Evolutionary conservation across 2,888 invertebrate genomes (phyloP).

Genomic region (Ametastegia equiseti): DNA sequence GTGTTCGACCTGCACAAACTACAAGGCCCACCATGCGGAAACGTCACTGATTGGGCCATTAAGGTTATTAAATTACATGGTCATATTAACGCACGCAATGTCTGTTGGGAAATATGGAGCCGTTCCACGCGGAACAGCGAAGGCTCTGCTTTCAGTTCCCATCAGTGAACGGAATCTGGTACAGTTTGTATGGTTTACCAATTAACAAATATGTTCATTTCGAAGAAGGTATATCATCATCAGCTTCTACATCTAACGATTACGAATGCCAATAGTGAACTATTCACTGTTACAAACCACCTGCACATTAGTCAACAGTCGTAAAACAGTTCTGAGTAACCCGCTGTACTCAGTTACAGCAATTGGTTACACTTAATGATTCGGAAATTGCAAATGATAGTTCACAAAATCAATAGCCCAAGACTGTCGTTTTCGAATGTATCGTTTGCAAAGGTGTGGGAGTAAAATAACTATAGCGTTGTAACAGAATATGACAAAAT

Average conservation of each 20-base stretch:
- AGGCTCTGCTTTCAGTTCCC: neutral
- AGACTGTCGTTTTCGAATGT: too few species aligned
- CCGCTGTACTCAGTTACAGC: too few species aligned
- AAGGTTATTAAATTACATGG: slow-evolving; percentile 32
- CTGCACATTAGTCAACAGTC: too few species aligned
- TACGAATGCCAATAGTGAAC: neutral
- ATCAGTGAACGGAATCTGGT: neutral
- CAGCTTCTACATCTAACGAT: neutral
- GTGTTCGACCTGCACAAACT: neutral
- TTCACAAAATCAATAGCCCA: too few species aligned
- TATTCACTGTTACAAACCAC: neutral
- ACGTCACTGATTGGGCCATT: slow-evolving; percentile 23
- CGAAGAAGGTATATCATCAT: neutral
- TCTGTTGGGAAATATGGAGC: slow-evolving; percentile 19
- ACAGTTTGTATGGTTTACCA: neutral
- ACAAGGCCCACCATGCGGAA: neutral
- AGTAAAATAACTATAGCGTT: neutral
- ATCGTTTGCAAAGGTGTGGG: neutral
- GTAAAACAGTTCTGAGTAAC: neutral
- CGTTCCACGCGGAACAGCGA: neutral
- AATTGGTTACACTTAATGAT: too few species aligned
- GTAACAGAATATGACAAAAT: neutral
- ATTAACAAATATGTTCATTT: neutral
- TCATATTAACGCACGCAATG: slow-evolving; percentile 2
- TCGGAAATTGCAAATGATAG: too few species aligned